Conservation (phyloP, 2,888 invertebrate genomes). For the Poecilobothrus nobilitatus region DNA sequence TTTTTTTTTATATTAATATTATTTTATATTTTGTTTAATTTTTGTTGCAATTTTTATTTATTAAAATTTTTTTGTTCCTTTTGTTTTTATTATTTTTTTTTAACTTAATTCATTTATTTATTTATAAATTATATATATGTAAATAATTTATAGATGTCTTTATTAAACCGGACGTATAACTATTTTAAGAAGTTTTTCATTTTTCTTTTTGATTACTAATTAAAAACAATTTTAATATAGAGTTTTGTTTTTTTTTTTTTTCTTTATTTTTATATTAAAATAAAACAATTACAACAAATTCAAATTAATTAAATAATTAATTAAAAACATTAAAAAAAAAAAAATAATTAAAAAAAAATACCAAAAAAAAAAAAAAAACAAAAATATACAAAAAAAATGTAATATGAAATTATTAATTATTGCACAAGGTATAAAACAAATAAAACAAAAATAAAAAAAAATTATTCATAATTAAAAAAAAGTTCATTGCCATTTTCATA, state of each 20-base stretch:
- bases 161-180: not conserved
- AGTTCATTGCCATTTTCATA: not conserved
- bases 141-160: not conserved
- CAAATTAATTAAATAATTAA: not conserved
- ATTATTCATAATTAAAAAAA: not conserved
- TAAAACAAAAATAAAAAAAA: not conserved
- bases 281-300: too few relatives aligned
- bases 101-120: too few relatives aligned
- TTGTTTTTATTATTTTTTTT: too few relatives aligned
- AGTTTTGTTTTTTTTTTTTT: not conserved
- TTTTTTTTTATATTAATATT: too few relatives aligned
- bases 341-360: not conserved
- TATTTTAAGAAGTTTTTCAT: not conserved
- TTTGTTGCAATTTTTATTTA: too few relatives aligned
- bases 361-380: not conserved
- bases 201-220: too few relatives aligned
- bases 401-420: not conserved
- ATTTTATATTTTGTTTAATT: too few relatives aligned
- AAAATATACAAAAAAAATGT: not conserved
- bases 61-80: too few relatives aligned
- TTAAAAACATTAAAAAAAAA: not conserved
- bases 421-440: not conserved
- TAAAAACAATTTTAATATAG: not conserved
- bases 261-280: too few relatives aligned
- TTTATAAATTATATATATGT: too few relatives aligned